These are phyloP conservation scores for Drepana arcuata DNA, from an alignment of 1,140 invertebrate genomes.

Conservation along the genomic window DNA sequence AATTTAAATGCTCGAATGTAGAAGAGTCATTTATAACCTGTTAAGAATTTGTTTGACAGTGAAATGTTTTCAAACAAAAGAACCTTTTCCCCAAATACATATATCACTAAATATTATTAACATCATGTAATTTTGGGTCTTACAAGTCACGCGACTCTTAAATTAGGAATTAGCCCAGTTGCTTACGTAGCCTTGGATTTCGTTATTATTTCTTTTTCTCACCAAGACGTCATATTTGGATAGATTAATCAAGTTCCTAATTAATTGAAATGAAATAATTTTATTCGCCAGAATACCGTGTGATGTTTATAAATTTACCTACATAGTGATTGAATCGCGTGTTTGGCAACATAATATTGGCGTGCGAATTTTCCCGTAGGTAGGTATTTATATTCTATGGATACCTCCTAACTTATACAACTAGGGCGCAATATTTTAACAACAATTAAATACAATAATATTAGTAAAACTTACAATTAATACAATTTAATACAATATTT, in stretches of 20 bases:
- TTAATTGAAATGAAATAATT: background rate
- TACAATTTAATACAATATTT: too few species aligned
- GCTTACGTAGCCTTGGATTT: conserved; percentile 5
- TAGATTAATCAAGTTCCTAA: conserved; percentile 1
- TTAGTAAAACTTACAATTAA: too few species aligned
- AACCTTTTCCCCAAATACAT: conserved; percentile 14
- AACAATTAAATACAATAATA: too few species aligned
- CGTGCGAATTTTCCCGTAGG: too few species aligned
- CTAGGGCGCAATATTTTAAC: conserved; percentile 3
- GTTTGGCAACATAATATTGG: too few species aligned
- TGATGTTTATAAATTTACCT: conserved; percentile 2
- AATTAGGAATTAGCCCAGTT: conserved; percentile 13
- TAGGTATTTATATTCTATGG: too few species aligned
- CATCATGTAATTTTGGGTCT: conserved; percentile 4
- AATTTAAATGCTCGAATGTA: too few species aligned
- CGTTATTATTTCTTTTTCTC: too few species aligned
- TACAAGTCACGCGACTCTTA: conserved; percentile 12
- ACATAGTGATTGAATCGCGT: too few species aligned
- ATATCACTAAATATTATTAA: conserved; percentile 17
- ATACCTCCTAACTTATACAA: too few species aligned
- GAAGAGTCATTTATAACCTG: too few species aligned
- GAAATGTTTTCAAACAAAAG: conserved; percentile 10
- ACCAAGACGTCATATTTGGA: too few species aligned
- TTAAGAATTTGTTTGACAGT: conserved; percentile 9
- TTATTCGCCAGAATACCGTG: background rate